Percentiles rank a stretch among this genome's conserved stretches.
These are phyloP conservation scores for Leptopilina boulardi DNA, from an alignment of 1,140 invertebrate genomes.

Conservation along the genomic window DNA sequence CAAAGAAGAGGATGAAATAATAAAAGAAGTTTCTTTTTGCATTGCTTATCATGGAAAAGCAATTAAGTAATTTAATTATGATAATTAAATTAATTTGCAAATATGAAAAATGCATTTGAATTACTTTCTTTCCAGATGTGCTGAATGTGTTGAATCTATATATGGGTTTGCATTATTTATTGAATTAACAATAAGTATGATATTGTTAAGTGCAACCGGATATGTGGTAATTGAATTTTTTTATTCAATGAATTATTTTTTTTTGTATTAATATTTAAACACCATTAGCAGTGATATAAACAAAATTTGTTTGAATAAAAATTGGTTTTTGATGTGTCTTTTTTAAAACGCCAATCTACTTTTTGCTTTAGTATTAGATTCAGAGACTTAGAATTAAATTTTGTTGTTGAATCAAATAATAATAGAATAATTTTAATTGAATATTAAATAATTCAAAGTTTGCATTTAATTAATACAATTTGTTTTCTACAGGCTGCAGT, in stretches of 20 bases:
- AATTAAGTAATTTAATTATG: background rate
- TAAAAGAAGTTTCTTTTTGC: background rate
- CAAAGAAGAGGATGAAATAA: background rate
- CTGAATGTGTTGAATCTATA: background rate
- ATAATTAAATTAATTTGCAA: background rate
- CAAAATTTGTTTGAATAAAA: too few relatives aligned
- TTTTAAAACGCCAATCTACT: too few relatives aligned
- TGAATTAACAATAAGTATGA: background rate
- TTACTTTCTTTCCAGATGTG: background rate
- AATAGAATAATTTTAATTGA: too few relatives aligned
- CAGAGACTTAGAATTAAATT: too few relatives aligned
- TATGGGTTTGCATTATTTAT: background rate
- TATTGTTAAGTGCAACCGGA: background rate
- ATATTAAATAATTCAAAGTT: too few relatives aligned
- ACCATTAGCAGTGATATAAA: too few relatives aligned
- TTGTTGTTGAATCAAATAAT: too few relatives aligned
- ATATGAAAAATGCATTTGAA: background rate
- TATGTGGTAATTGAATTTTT: conserved; percentile 14
- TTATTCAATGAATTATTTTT: too few relatives aligned
- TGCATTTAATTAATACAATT: too few relatives aligned
- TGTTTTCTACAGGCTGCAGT: background rate
- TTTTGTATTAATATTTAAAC: too few relatives aligned
- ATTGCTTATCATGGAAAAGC: background rate
- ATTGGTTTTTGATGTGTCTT: too few relatives aligned
- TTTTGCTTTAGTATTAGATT: too few relatives aligned